Evolutionary conservation across 2,888 invertebrate species (phyloP), one percentile per base, ranked within the genome.

Genomic region (Ligdia adustata): DNA sequence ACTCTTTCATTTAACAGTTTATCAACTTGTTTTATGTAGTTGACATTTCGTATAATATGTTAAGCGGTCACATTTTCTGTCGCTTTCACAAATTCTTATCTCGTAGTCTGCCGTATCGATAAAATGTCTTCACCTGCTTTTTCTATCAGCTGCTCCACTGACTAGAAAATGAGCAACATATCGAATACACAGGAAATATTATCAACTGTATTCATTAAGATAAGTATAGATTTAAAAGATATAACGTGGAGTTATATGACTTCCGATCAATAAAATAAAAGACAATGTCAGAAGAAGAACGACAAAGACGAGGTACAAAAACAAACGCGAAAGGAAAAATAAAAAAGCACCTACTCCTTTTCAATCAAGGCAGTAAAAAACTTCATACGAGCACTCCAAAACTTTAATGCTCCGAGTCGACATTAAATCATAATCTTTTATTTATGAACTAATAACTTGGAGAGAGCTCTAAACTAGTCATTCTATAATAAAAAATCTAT

Each of bases 401-500:
- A 48, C 42, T 53, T 66, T 64, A 72, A 73, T 62, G 60, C 55
- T 64, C 62, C 53, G 56, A 75, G 69, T 67, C 66, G 69, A 72
- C 61, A 66, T 66, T 82, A 80, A 82, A 81, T 82, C 76, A 83
- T 71, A 75, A n/a, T 65, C 59, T 73, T 69, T 75, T 76, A 79
- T 82, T 79, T 82, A 81, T 73, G 77, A 72, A 75, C 67, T 75
- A 73, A 76, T 76, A 79, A 77, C 75, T 65, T 57, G 60, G 66
- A 69, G 62, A 64, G 72, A 79, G 76, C 77, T 84, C 75, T 67
- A 79, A 84, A 83, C 82, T 85, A 82, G 82, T 79, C 68, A 63
- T 67, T 63, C 57, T 54, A 60, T 75, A 79, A 85, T 86, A 87
- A 88, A 88, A 87, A 82, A 79, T 80, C 79, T 75, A 80, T 87